Evolutionary conservation across 2,888 invertebrate species (phyloP).

Genomic region (Eristalis tenax): DNA sequence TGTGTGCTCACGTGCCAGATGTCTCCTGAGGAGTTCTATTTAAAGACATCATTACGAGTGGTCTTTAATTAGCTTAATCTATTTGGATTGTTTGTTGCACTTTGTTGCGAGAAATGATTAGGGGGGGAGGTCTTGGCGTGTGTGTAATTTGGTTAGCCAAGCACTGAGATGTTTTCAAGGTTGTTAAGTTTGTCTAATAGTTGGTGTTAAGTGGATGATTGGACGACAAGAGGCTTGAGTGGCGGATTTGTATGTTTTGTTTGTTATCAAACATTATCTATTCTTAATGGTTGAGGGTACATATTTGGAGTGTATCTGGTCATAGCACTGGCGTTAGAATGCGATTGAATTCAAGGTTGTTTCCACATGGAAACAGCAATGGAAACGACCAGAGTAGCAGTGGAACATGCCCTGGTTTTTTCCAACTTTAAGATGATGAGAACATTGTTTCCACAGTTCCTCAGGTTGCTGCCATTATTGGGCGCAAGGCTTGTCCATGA

Average conservation of each 20-base stretch:
- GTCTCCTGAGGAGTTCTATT: slow-evolving; percentile 16
- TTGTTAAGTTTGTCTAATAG: neutral
- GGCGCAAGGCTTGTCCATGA: too few species aligned
- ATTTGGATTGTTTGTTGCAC: slow-evolving; percentile 3
- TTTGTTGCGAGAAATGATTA: neutral
- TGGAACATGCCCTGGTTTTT: too few species aligned
- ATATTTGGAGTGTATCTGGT: neutral
- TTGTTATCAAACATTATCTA: neutral
- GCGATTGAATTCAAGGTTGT: neutral
- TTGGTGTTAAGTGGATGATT: neutral
- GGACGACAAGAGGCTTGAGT: neutral
- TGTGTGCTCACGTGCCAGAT: slow-evolving; percentile 51
- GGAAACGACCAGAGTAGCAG: too few species aligned
- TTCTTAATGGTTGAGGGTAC: neutral
- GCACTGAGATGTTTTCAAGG: neutral
- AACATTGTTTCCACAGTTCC: too few species aligned
- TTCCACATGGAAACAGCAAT: too few species aligned
- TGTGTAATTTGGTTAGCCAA: slow-evolving; percentile 5
- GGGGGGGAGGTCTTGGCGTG: neutral
- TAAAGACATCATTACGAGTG: slow-evolving; percentile 2
- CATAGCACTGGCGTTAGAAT: neutral
- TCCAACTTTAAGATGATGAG: too few species aligned
- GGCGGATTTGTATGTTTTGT: neutral
- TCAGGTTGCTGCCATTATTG: too few species aligned
- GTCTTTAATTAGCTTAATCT: neutral